Evolutionary conservation across 1,140 invertebrate genomes (phyloP).

Genomic region (Spodoptera litura): DNA sequence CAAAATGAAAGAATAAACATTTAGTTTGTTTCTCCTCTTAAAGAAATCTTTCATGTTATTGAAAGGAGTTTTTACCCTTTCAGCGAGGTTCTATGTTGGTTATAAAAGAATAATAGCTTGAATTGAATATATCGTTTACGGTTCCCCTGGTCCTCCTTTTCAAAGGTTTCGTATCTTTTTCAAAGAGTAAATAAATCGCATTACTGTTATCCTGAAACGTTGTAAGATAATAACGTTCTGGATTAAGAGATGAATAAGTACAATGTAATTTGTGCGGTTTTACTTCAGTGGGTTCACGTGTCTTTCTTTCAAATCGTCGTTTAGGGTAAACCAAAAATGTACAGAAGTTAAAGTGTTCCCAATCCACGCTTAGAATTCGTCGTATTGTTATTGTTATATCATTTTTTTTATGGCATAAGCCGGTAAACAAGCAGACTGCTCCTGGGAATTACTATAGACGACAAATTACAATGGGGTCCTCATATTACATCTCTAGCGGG

Average conservation of each 20-base stretch:
- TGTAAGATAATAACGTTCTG: neutral
- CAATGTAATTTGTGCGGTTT: neutral
- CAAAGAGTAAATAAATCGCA: conserved; percentile 16
- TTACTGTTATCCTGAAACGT: conserved; percentile 8
- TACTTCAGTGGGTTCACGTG: no score
- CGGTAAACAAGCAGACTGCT: no score
- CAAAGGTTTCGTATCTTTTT: conserved; percentile 6
- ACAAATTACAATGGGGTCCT: no score
- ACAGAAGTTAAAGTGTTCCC: no score
- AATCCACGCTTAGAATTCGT: no score
- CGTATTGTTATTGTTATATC: no score
- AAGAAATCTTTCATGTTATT: conserved; percentile 34
- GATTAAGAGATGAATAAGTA: neutral
- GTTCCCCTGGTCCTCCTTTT: neutral
- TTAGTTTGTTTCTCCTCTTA: conserved; percentile 11
- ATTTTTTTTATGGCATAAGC: no score
- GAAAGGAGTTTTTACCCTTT: conserved; percentile 39
- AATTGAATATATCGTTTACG: conserved; percentile 34
- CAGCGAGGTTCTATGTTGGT: conserved; percentile 5
- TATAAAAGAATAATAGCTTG: conserved; percentile 36
- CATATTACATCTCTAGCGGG: no score
- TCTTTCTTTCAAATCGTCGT: no score
- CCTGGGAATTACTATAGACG: no score
- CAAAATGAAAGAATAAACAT: conserved; percentile 44
- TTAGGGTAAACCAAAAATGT: no score